Evolutionary conservation across 1,140 invertebrate species (phyloP).

Genomic region (Tetramorium alpestre): DNA sequence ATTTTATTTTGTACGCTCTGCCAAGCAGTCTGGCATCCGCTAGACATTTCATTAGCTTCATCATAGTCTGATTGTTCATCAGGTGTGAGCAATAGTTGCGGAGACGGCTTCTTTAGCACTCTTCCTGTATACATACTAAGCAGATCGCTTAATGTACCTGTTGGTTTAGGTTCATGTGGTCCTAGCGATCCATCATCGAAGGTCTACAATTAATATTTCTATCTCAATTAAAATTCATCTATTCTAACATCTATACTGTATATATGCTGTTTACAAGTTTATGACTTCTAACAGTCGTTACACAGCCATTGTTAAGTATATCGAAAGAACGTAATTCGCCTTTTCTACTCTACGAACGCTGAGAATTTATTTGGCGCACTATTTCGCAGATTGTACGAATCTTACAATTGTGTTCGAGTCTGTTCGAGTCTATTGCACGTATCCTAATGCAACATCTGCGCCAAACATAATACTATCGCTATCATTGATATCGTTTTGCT

Average conservation of each 20-base stretch:
- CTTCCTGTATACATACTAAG: slow-evolving; percentile 79
- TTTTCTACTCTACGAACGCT: slow-evolving; percentile 14
- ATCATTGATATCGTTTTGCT: neutral
- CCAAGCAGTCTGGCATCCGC: slow-evolving; percentile 77
- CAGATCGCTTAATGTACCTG: slow-evolving; percentile 79
- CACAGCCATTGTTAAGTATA: slow-evolving; percentile 6
- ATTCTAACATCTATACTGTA: slow-evolving; percentile 62
- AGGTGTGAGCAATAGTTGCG: slow-evolving; percentile 78
- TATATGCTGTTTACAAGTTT: slow-evolving; percentile 21
- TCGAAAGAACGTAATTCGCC: slow-evolving; percentile 9
- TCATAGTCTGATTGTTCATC: slow-evolving; percentile 83
- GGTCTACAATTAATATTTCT: slow-evolving; percentile 79
- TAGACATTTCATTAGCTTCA: slow-evolving; percentile 78
- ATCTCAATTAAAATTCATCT: slow-evolving; percentile 67
- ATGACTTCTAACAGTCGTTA: neutral
- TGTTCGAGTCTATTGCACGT: slow-evolving; percentile 4
- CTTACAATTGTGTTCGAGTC: slow-evolving; percentile 2
- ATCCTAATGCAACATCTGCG: neutral
- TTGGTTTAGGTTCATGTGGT: slow-evolving; percentile 79
- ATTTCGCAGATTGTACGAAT: neutral
- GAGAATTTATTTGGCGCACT: neutral
- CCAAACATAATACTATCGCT: neutral
- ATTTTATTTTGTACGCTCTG: slow-evolving; percentile 79
- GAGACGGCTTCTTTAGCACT: slow-evolving; percentile 78
- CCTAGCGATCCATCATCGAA: slow-evolving; percentile 81